Evolutionary conservation across 37 sponge, comb jelly and placozoan genomes (phyloP).

Genomic region (Crambe crambe): DNA sequence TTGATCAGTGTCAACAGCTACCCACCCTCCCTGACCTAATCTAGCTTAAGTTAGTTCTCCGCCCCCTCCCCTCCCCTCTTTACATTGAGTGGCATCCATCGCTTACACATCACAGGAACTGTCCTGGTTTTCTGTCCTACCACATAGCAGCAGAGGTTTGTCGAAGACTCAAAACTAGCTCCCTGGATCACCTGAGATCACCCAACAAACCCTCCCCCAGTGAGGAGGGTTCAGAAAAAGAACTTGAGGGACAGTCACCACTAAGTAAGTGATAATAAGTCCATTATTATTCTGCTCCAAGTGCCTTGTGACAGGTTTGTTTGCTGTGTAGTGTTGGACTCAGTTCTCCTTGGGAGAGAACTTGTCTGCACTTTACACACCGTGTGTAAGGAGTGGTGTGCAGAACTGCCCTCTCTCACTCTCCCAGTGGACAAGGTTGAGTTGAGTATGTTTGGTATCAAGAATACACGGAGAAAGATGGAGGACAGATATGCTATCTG

Average conservation of each 20-base stretch:
- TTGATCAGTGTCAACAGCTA: too few relatives aligned
- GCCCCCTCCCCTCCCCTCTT: too few relatives aligned
- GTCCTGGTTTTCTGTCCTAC: constrained; percentile 59
- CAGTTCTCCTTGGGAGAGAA: constrained; percentile 4
- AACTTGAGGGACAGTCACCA: too few relatives aligned
- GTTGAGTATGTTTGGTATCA: constrained; percentile 53
- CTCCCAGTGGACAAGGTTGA: constrained; percentile 23
- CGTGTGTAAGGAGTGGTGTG: constrained; percentile 66
- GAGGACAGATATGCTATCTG: constrained; percentile 93
- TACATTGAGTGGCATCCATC: too few relatives aligned
- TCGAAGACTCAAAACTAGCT: background rate
- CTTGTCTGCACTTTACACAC: constrained; percentile 32
- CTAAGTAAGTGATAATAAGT: too few relatives aligned
- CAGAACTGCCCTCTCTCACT: constrained; percentile 34
- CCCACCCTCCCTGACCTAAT: too few relatives aligned
- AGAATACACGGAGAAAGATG: constrained; percentile 95
- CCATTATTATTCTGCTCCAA: too few relatives aligned
- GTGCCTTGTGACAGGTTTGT: too few relatives aligned
- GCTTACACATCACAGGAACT: constrained; percentile 24
- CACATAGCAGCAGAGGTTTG: constrained; percentile 44
- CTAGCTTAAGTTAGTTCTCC: too few relatives aligned
- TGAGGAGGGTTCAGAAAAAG: too few relatives aligned
- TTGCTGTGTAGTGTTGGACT: constrained; percentile 36
- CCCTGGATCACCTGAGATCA: constrained; percentile 9
- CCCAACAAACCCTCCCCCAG: too few relatives aligned